Conservation (phyloP, 2,113 vertebrate species). For the Pelmatolapia mariae region DNA sequence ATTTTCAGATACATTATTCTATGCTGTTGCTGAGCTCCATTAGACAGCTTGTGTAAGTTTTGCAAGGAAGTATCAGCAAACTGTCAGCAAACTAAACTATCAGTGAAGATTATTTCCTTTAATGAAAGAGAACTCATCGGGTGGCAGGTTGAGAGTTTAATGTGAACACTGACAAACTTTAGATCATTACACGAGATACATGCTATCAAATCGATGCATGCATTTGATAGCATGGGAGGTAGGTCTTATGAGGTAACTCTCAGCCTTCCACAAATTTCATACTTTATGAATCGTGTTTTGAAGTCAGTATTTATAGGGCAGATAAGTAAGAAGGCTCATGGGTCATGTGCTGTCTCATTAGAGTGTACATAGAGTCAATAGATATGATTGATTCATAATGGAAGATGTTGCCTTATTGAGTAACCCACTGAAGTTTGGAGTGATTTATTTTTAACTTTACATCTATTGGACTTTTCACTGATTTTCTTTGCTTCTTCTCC, state of each 20-base stretch:
- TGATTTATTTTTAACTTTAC: constrained; percentile 16
- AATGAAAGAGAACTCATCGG: background rate
- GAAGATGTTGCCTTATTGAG: background rate
- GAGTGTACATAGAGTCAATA: background rate
- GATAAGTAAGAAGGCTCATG: background rate
- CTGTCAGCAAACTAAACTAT: background rate
- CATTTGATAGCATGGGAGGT: background rate
- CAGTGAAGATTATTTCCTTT: background rate
- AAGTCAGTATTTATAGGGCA: background rate
- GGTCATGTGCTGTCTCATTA: background rate
- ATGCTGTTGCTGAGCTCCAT: background rate
- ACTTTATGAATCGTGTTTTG: background rate
- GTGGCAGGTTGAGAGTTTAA: background rate
- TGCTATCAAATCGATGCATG: background rate
- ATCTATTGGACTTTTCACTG: constrained; percentile 13
- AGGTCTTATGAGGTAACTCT: background rate
- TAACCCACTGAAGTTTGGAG: background rate
- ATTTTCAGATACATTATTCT: constrained; percentile 16
- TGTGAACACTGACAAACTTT: background rate
- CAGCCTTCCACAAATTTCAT: background rate
- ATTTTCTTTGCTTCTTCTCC: constrained; percentile 19
- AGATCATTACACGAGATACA: background rate
- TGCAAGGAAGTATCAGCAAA: background rate
- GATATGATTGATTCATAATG: constrained; percentile 3
- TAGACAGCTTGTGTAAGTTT: background rate